Evolutionary conservation across 2,888 invertebrate genomes (phyloP), one percentile per base, ranked within the genome.

Genomic region (Euspilapteryx auroguttella): DNA sequence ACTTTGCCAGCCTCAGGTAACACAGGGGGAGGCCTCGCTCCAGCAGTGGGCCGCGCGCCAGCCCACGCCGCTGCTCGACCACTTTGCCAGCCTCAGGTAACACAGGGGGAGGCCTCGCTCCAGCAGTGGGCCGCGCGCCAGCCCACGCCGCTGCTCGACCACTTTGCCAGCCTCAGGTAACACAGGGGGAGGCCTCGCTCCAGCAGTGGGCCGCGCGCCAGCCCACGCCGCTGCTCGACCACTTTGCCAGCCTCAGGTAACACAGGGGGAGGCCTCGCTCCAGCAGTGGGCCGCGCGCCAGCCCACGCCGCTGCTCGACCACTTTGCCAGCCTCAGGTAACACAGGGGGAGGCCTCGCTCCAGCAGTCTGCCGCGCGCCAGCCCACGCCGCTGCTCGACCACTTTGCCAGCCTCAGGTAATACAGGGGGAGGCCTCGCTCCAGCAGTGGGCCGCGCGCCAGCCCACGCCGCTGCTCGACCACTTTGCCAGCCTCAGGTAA

Each of bases 21-120:
- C 24, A 6, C 78, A 98, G 45, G 98, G 99, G 75, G 85, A 98
- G 14, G 86, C 97, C 45, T 97, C 98, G 61, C 99, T 98, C 66
- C 98, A 99, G 80, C 88, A 92, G 79, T 99, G 98, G 78, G 95
- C 98, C 4, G 92, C 92, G 7, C 89, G 90, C 0, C 94, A 95
- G 44, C 97, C 96, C 0, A 95, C 98, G 10, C 82, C 87, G 14
- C 73, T 99, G 17, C 78, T 94, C 9, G 85, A 91, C 47, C 92
- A 94, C 49, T 98, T 98, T 56, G 84, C 89, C 12, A 88, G 90
- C 49, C 66, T 95, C 9, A 55, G 73, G 73, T 68, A n/a, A 26
- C 24, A 6, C 5, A 6, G 12, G 14, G 21, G 9, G 8, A 20
- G 21, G 2, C 21, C 21, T 8, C 8, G 8, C 21, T 20, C 8